Percentiles rank a stretch among this genome's conserved stretches.
Evolutionary conservation across 2,113 vertebrate genomes (phyloP).

Genomic region (Sebastes fasciatus): DNA sequence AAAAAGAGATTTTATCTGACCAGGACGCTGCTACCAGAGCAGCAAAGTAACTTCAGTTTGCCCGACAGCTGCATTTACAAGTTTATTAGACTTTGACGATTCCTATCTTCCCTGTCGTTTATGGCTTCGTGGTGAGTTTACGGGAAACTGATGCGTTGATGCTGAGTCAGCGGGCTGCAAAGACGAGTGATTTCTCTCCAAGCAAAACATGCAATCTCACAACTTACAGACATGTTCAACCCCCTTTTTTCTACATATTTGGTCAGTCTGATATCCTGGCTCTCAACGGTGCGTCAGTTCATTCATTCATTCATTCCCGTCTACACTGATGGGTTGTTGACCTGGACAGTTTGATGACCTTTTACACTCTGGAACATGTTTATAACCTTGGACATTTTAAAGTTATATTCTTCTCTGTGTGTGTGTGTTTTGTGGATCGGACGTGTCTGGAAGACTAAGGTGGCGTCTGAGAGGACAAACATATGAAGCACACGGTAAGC

Average conservation of each 20-base stretch:
- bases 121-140: slow-evolving; percentile 67
- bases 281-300: slow-evolving; percentile 10
- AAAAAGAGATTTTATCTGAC: slow-evolving; percentile 20
- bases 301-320: slow-evolving; percentile 4
- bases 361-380: slow-evolving; percentile 10
- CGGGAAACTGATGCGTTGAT: slow-evolving; percentile 18
- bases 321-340: slow-evolving; percentile 23
- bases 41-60: not conserved
- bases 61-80: slow-evolving; percentile 16
- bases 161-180: slow-evolving; percentile 43
- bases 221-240: slow-evolving; percentile 7
- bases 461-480: slow-evolving; percentile 62
- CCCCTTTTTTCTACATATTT: slow-evolving; percentile 18
- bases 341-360: slow-evolving; percentile 10
- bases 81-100: not conserved
- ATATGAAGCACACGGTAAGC: slow-evolving; percentile 52
- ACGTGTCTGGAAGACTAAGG: slow-evolving; percentile 80
- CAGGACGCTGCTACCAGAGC: not conserved
- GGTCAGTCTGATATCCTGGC: slow-evolving; percentile 25
- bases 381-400: slow-evolving; percentile 12
- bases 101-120: slow-evolving; percentile 15
- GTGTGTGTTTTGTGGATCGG: slow-evolving; percentile 23
- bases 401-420: slow-evolving; percentile 3
- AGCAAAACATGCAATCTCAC: slow-evolving; percentile 71
- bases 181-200: slow-evolving; percentile 53